Evolutionary conservation across 1,140 invertebrate species (phyloP).

Genomic region (Ceratina calcarata): DNA sequence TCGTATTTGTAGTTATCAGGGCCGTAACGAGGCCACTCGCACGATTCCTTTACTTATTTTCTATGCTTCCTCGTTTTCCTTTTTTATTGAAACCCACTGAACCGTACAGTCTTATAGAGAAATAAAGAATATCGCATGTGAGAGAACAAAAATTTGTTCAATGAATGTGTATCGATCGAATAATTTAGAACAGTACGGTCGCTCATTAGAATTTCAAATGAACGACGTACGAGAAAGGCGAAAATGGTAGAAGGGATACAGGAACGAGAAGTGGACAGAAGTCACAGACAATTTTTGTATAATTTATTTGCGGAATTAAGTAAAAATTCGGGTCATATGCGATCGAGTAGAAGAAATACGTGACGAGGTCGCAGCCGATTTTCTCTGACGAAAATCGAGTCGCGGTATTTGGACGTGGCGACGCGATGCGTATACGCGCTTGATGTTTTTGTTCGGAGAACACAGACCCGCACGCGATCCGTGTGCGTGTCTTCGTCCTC

Average conservation of each 20-base stretch:
- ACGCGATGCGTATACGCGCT: background rate
- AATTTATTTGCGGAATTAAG: no score
- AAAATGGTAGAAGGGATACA: no score
- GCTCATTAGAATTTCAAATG: constrained; percentile 31
- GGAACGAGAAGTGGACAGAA: background rate
- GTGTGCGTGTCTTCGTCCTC: constrained; percentile 35
- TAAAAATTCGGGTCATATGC: background rate
- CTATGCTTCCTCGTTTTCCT: background rate
- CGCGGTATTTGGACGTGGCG: background rate
- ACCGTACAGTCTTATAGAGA: no score
- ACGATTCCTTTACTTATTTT: constrained; percentile 32
- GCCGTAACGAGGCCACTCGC: constrained; percentile 50
- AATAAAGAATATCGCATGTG: no score
- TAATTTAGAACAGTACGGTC: background rate
- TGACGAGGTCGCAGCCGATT: background rate
- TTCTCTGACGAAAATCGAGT: constrained; percentile 45
- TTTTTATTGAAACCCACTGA: no score
- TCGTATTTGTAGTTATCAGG: constrained; percentile 59
- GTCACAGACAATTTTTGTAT: no score
- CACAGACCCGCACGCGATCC: constrained; percentile 19
- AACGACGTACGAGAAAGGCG: background rate
- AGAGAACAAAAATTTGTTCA: no score
- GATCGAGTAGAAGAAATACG: background rate
- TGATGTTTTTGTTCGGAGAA: constrained; percentile 16
- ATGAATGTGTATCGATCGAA: background rate